These are phyloP conservation scores for Lithobius niger DNA, from an alignment of 1,140 invertebrate species.

Conservation along the genomic window DNA sequence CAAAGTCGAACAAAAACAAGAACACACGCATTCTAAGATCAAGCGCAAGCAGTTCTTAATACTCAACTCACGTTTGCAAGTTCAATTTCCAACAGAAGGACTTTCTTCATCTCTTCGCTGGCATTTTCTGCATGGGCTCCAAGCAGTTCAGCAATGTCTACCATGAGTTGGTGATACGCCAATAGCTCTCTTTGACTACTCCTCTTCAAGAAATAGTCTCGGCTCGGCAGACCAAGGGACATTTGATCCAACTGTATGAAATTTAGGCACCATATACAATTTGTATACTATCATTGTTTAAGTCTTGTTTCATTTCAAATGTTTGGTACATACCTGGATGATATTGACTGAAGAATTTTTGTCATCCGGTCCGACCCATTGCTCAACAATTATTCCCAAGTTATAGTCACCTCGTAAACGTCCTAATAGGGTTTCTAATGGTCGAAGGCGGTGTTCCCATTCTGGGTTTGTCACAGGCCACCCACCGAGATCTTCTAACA, in stretches of 20 bases:
- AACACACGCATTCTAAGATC: conserved; percentile 7
- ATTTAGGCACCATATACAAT: neutral
- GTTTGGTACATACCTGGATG: conserved; percentile 50
- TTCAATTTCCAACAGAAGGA: conserved; percentile 59
- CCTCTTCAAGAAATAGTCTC: conserved; percentile 66
- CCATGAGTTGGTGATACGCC: conserved; percentile 66
- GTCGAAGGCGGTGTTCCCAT: conserved; percentile 42
- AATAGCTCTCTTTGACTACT: conserved; percentile 44
- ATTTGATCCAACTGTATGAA: conserved; percentile 59
- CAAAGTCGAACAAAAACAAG: too few relatives aligned
- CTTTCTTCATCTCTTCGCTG: conserved; percentile 45
- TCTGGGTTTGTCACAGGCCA: conserved; percentile 54
- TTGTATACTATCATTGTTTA: neutral
- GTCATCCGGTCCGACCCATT: conserved; percentile 71
- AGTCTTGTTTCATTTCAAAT: conserved; percentile 3
- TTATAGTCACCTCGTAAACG: conserved; percentile 52
- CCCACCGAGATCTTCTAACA: conserved; percentile 48
- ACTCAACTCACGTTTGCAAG: conserved; percentile 55
- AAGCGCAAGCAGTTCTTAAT: neutral
- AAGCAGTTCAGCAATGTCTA: conserved; percentile 53
- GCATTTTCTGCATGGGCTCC: conserved; percentile 51
- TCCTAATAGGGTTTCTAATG: conserved; percentile 36
- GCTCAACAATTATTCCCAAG: conserved; percentile 57
- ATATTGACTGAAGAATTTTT: conserved; percentile 73
- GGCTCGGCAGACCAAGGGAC: conserved; percentile 57